Evolutionary conservation across 2,888 invertebrate species (phyloP).

Genomic region (Eupithecia subfuscata): DNA sequence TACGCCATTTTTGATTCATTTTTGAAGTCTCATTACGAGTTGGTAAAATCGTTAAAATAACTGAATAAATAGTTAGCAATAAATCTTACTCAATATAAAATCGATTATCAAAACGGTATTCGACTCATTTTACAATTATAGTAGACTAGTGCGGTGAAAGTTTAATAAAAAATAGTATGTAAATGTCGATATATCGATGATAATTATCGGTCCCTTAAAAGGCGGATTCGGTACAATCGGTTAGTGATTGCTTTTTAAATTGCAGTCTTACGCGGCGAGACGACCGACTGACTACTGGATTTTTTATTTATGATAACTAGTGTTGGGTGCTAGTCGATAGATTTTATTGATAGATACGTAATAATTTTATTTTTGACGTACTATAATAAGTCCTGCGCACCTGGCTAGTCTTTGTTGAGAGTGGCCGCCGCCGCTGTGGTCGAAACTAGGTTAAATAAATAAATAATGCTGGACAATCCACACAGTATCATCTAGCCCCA

Average conservation of each 20-base stretch:
- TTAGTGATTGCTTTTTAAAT: slow-evolving; percentile 79
- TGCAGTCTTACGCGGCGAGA: slow-evolving; percentile 58
- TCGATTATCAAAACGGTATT: slow-evolving; percentile 40
- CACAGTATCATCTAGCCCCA: no score
- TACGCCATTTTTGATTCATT: background rate
- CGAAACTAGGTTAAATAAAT: no score
- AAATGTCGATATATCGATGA: slow-evolving; percentile 66
- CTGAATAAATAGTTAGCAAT: slow-evolving; percentile 22
- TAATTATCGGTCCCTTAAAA: slow-evolving; percentile 76
- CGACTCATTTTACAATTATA: slow-evolving; percentile 34
- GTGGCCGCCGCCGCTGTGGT: no score
- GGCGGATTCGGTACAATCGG: slow-evolving; percentile 70
- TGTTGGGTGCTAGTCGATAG: slow-evolving; percentile 52
- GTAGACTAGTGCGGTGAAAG: slow-evolving; percentile 66
- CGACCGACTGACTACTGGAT: slow-evolving; percentile 65
- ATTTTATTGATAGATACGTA: slow-evolving; percentile 33
- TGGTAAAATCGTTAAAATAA: background rate
- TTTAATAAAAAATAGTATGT: slow-evolving; percentile 66
- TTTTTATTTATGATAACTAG: slow-evolving; percentile 59
- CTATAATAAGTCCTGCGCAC: no score
- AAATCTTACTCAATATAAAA: slow-evolving; percentile 39
- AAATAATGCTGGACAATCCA: no score
- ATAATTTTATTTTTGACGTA: slow-evolving; percentile 13
- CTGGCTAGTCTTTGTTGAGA: no score
- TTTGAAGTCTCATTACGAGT: background rate